Evolutionary conservation across 2,113 vertebrate genomes (phyloP).

Genomic region (Spermophilus dauricus): DNA sequence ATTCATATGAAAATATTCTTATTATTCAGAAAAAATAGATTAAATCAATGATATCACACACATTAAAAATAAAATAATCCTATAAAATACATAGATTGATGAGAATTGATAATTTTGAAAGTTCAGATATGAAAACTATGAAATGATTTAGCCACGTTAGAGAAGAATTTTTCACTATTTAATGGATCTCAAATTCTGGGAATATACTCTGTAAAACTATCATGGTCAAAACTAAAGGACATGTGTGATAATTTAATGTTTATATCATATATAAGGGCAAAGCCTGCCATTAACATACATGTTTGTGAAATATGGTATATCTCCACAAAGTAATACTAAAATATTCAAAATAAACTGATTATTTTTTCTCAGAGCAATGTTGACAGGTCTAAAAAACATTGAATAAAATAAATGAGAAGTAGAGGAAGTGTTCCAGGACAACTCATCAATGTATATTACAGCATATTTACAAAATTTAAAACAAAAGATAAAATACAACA

Average conservation of each 20-base stretch:
- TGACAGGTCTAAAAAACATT: neutral
- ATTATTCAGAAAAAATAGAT: neutral
- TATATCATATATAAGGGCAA: neutral
- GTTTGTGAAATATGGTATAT: neutral
- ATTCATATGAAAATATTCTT: neutral
- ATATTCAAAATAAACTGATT: neutral
- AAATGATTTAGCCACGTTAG: neutral
- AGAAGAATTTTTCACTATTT: neutral
- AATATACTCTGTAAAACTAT: constrained; percentile 7
- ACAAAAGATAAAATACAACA: neutral
- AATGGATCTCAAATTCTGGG: neutral
- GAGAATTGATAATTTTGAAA: neutral
- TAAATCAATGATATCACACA: neutral
- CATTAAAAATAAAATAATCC: neutral
- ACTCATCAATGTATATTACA: neutral
- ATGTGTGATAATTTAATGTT: neutral
- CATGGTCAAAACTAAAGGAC: neutral
- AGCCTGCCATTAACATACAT: neutral
- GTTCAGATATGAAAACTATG: neutral
- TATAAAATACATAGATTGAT: neutral
- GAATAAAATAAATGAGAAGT: neutral
- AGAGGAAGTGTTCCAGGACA: neutral
- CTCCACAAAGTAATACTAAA: neutral
- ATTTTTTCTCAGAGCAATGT: neutral
- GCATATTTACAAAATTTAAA: neutral